These are phyloP conservation scores for Drosophila pandora DNA, from an alignment of 1,140 invertebrate species.

Conservation along the genomic window DNA sequence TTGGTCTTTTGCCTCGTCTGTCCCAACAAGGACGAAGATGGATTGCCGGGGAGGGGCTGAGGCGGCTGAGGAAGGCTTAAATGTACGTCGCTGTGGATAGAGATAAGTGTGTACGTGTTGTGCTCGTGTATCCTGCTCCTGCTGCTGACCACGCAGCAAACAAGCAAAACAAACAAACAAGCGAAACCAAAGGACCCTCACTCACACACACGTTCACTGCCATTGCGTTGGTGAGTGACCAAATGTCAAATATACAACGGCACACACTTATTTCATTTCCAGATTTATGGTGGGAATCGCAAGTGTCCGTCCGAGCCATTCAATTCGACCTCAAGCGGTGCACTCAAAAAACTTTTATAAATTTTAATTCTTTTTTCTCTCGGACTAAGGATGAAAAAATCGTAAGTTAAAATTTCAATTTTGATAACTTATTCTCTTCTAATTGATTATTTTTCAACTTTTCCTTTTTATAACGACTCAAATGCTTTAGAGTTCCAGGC, in stretches of 20 bases:
- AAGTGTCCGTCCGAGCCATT: conserved; percentile 27
- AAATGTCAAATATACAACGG: conserved; percentile 75
- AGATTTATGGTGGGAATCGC: conserved; percentile 68
- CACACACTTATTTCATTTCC: conserved; percentile 77
- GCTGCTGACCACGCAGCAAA: conserved; percentile 56
- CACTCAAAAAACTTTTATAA: neutral
- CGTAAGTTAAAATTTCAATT: no score
- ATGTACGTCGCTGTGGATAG: conserved; percentile 8
- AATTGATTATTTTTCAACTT: no score
- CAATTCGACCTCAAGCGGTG: conserved; percentile 7
- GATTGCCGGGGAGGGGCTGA: neutral
- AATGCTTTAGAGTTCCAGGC: neutral
- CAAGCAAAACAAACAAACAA: conserved; percentile 43
- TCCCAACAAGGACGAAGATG: conserved; percentile 21
- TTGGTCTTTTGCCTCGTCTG: conserved; percentile 30
- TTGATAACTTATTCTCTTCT: no score
- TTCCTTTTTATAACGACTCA: no score
- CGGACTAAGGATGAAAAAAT: no score
- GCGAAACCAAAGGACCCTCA: conserved; percentile 1
- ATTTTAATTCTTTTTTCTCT: no score
- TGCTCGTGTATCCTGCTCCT: conserved; percentile 44
- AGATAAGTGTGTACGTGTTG: conserved; percentile 30
- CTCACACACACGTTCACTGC: conserved; percentile 45
- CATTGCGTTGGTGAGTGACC: conserved; percentile 67
- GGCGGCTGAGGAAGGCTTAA: neutral